Base-by-base conservation (phyloP, 2,113 vertebrate genomes). In the Rhinoptilus africanus region DNA sequence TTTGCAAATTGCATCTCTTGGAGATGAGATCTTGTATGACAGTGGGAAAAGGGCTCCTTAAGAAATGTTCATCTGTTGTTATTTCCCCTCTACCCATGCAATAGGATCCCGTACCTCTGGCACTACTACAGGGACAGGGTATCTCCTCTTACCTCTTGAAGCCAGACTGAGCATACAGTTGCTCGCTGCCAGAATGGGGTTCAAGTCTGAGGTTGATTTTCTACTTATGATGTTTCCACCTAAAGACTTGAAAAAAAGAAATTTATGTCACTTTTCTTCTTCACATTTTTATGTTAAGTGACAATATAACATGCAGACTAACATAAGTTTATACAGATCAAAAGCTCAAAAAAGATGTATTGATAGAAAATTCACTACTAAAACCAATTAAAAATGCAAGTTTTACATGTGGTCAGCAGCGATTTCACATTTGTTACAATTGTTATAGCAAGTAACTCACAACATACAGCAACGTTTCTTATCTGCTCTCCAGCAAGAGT, bases 171-270 rank as follows among this genome's bases (percentile, higher is more conserved):
- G 98, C 74, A 94, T 96, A 93, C 98, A 99, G 77, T 97, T 98
- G 62, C 98, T 98, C 35, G 98, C 98, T 47, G 98, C 99, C 84
- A 99, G 94, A 78, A 99, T 39, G 13, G 99, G 99, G 92, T 99
- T 99, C 97, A 99, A 97, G 93, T 99, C 99, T 3, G 99, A 99
- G 69, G 99, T 99, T 34, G 98, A 98, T 93, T 97, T 98, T 27
- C 98, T 98, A 51, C 98, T 99, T 53, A 98, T 30, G 27, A 99
- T 98, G 90, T 99, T 98, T 26, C 99, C 99, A 39, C 99, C 99
- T 83, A 99, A 97, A 59, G 99, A 98, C 99, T 99, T 87, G 43
- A n/a, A 95, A 86, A 77, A 77, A 66, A 83, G 2, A 24, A 57
- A 59, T 50, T 45, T 47, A 28, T 47, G 41, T 89, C 60, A 84